Base-by-base conservation (phyloP, 2,797 vertebrate species). In the Ceyx erithaca region DNA sequence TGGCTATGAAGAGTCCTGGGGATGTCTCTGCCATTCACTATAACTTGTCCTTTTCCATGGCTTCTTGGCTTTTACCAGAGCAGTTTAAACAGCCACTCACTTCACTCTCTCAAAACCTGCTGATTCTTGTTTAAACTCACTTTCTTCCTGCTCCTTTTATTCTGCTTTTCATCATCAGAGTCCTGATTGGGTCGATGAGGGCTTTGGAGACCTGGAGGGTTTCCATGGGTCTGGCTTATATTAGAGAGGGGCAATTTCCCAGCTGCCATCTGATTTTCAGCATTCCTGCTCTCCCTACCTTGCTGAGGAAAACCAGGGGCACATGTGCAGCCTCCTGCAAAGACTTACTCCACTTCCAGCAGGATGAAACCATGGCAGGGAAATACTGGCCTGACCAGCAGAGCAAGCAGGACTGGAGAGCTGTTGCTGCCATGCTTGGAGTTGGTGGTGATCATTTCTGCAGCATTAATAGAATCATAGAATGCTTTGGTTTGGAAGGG, bases 261-360 rank as follows among this genome's bases (percentile, higher is more conserved):
- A 82, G 87, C 88, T 11, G 62, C 35, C 9, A 5, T 26, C 82
- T 78, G 92, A 79, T 52, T 84, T 93, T 97, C 92, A 77, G 69
- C 80, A 72, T 95, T 95, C 58, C 51, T 8, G 1, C 77, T 93
- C 54, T 94, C 87, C 40, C 96, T 92, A 93, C 87, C 51, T 85
- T 81, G 41, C 94, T 97, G 92, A 91, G 66, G 70, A 94, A 93
- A 95, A 90, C 21, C 75, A 93, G 94, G 77, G 62, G 73, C 70
- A 86, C 30, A 45, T 35, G 70, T 12, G n/a, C 63, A 88, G 82
- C 62, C 70, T 80, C 52, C 59, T 76, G 45, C 70, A 92, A 95
- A 92, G 61, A 26, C 54, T 49, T 16, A 21, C 23, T 69, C 28
- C 9, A 1, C 77, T 69, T 77, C 19, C 49, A 92, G 73, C 30